Percentiles rank a stretch among this genome's conserved stretches.
Conservation (phyloP, 2,888 invertebrate genomes). For the Hypolimnas misippus region DNA sequence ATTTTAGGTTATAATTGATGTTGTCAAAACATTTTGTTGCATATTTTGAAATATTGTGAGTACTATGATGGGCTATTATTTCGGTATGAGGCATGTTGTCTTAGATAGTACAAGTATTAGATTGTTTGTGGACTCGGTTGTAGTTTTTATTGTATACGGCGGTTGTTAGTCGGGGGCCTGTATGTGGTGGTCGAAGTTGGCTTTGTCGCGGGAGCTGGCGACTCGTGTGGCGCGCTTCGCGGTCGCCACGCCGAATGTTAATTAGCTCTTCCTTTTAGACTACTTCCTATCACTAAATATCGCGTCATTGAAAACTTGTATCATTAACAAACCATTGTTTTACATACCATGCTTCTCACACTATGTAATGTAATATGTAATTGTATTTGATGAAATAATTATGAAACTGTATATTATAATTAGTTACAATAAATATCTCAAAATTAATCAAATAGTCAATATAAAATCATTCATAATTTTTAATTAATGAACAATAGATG, state of each 20-base stretch:
- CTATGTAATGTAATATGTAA: background rate
- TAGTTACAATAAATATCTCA: no score
- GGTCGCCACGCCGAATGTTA: constrained; percentile 73
- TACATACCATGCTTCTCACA: constrained; percentile 24
- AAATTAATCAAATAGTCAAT: background rate
- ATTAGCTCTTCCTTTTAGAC: constrained; percentile 76
- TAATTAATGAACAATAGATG: background rate
- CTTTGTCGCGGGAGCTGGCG: constrained; percentile 51
- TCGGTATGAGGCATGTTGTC: constrained; percentile 2
- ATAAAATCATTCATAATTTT: background rate
- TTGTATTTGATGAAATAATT: no score
- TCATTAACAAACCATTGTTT: constrained; percentile 22
- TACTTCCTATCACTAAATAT: constrained; percentile 68
- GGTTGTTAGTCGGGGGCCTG: constrained; percentile 36
- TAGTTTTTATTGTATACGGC: background rate
- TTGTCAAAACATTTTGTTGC: constrained; percentile 69
- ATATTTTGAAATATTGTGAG: constrained; percentile 31
- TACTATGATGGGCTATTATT: constrained; percentile 3
- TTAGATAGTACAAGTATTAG: constrained; percentile 15
- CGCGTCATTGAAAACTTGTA: constrained; percentile 44
- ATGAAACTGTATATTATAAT: no score
- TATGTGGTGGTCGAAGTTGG: constrained; percentile 42
- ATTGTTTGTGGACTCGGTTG: constrained; percentile 1
- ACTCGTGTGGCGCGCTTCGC: constrained; percentile 67
- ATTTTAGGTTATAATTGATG: constrained; percentile 83